Evolutionary conservation across 2,797 vertebrate species (phyloP).

Genomic region (Spea hammondii): DNA sequence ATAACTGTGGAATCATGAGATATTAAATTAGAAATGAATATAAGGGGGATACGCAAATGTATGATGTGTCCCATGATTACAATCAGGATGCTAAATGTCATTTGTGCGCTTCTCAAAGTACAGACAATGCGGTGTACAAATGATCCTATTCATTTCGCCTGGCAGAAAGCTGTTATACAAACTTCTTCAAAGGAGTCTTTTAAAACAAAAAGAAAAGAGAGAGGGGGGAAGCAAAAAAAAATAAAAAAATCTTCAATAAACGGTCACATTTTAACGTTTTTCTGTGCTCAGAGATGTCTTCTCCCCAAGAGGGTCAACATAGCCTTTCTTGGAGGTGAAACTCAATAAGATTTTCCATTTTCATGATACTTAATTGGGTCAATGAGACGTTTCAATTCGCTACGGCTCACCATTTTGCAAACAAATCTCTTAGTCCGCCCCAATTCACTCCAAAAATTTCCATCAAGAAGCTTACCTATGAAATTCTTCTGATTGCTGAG

Average conservation of each 20-base stretch:
- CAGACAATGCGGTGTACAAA: slow-evolving; percentile 49
- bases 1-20: slow-evolving; percentile 49
- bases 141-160: slow-evolving; percentile 42
- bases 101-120: slow-evolving; percentile 44
- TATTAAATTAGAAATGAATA: slow-evolving; percentile 52
- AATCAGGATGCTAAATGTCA: slow-evolving; percentile 51
- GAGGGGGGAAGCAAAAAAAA: neutral
- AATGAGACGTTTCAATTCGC: too few species aligned
- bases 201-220: slow-evolving; percentile 24
- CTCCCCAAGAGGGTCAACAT: too few species aligned
- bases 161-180: slow-evolving; percentile 38
- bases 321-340: too few species aligned
- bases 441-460: too few species aligned
- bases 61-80: slow-evolving; percentile 52
- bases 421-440: too few species aligned
- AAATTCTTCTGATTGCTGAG: too few species aligned
- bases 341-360: too few species aligned
- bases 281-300: too few species aligned
- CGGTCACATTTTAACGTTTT: slow-evolving; percentile 47
- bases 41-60: slow-evolving; percentile 44
- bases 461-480: too few species aligned
- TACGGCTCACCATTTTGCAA: too few species aligned
- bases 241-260: slow-evolving; percentile 32
- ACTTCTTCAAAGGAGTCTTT: slow-evolving; percentile 49
- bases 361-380: too few species aligned